These are phyloP conservation scores for Mylabris phalerata DNA, from an alignment of 1,140 invertebrate genomes.

Conservation along the genomic window DNA sequence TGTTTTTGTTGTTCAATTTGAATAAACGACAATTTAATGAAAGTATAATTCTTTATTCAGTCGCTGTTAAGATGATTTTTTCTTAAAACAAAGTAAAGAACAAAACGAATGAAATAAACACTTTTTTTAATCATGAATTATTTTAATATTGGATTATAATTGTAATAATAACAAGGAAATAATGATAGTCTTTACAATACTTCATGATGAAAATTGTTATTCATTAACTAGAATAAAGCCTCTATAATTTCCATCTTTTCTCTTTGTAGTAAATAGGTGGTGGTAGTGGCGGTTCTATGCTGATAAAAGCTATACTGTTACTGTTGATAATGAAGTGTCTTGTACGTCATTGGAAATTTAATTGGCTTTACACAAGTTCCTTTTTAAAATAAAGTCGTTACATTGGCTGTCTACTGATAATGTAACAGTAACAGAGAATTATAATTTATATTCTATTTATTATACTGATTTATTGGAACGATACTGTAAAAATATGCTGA, in stretches of 20 bases:
- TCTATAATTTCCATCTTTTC: too few species aligned
- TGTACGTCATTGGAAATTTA: constrained; percentile 15
- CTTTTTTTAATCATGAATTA: constrained; percentile 4
- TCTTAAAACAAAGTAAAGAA: background rate
- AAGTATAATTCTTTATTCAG: constrained; percentile 22
- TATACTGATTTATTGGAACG: constrained; percentile 3
- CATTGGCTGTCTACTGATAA: constrained; percentile 11
- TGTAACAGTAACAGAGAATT: background rate
- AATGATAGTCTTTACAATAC: too few species aligned
- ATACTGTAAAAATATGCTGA: too few species aligned
- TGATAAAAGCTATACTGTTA: constrained; percentile 5
- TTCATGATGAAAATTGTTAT: too few species aligned
- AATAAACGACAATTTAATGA: constrained; percentile 22
- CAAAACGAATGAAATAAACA: constrained; percentile 21
- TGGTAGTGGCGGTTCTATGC: background rate
- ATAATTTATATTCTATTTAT: constrained; percentile 14
- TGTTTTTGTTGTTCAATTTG: constrained; percentile 14
- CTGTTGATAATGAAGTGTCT: constrained; percentile 9
- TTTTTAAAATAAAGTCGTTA: constrained; percentile 14
- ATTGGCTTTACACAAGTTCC: constrained; percentile 6
- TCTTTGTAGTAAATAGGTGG: too few species aligned
- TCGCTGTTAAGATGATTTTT: background rate
- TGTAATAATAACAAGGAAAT: too few species aligned
- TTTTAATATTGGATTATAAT: too few species aligned
- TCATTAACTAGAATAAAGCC: too few species aligned